Base-by-base conservation (phyloP, 2,113 vertebrate genomes). In the Dendrocopos noguchii region DNA sequence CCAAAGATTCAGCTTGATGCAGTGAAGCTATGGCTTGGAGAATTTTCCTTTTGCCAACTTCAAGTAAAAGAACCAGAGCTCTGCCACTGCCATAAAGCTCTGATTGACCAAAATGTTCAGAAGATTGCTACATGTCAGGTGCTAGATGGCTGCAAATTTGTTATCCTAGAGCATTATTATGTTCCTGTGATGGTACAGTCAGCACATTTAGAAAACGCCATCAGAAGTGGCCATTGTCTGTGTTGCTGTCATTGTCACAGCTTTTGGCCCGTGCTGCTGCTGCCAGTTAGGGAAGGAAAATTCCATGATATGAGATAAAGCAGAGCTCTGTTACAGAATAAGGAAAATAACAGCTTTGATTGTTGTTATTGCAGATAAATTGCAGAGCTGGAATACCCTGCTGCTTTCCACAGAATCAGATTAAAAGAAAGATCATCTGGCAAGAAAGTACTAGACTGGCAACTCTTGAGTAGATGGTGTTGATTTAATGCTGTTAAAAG, bases 401-500 rank as follows among this genome's bases (percentile, higher is more conserved):
- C 70, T 85, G 70, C 65, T 96, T 93, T 94, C 73, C 59, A 84
- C 76, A 86, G 67, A 92, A 91, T 89, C 60, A 91, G 87, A 95
- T 94, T 91, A 92, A 92, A 92, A 89, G 81, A 93, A 84, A 91
- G 85, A 93, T 95, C 65, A 78, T 90, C 93, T 94, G 47, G 57
- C 34, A 91, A 90, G 89, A 94, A 90, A 88, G 65, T 90, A 92
- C 76, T 50, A 81, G 61, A 65, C 53, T 80, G 72, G 80, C 29
- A 84, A 78, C 53, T 84, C 87, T 72, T 31, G 82, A 91, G 82
- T 88, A 90, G 68, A 94, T 6, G 15, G 27, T 91, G 90, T 81
- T 96, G 94, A 94, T 95, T 90, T 94, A 92, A 83, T 34, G 66
- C 53, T 88, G 84, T 91, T 94, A 78, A 85, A 91, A 95, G 87